Percentiles rank a stretch among this genome's conserved stretches.
phyloP scores from a whole-genome alignment of 1,140 invertebrate genomes.

The Ephestia elutella region DNA sequence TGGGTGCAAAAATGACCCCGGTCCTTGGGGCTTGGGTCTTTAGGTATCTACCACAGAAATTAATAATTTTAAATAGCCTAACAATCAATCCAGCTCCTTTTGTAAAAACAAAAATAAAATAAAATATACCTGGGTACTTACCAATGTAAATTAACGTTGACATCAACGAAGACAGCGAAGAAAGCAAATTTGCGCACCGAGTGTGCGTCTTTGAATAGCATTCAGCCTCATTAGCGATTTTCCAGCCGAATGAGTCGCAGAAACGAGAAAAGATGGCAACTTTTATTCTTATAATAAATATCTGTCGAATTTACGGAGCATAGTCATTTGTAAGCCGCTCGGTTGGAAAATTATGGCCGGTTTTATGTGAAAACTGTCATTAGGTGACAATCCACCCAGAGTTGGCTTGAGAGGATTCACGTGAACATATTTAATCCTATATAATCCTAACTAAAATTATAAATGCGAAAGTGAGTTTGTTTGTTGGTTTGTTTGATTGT shows the following conservation, averaged over 20 bases:
- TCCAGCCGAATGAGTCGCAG: slow-evolving; percentile 33
- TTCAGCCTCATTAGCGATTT: slow-evolving; percentile 57
- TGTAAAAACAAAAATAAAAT: slow-evolving; percentile 17
- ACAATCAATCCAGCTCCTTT: background rate
- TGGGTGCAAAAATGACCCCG: too few species aligned
- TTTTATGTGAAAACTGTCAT: slow-evolving; percentile 14
- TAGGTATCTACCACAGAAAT: too few species aligned
- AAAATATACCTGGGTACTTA: background rate
- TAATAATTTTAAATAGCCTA: background rate
- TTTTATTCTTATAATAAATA: slow-evolving; percentile 37
- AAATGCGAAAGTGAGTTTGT: too few species aligned
- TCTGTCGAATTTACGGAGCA: slow-evolving; percentile 20
- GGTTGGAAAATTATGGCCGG: slow-evolving; percentile 29
- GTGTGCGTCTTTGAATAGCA: slow-evolving; percentile 32
- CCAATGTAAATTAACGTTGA: background rate
- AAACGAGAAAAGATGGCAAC: slow-evolving; percentile 32
- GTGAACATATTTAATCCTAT: background rate
- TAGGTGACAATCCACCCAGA: background rate
- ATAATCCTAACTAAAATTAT: too few species aligned
- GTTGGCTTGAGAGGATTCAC: background rate
- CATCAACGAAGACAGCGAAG: slow-evolving; percentile 17
- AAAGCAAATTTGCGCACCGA: slow-evolving; percentile 33
- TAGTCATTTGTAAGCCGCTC: slow-evolving; percentile 25
- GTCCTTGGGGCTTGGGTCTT: too few species aligned
- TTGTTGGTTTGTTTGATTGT: too few species aligned